phyloP scores from a whole-genome alignment of 1,140 invertebrate species.

The Metopolophium dirhodum region DNA sequence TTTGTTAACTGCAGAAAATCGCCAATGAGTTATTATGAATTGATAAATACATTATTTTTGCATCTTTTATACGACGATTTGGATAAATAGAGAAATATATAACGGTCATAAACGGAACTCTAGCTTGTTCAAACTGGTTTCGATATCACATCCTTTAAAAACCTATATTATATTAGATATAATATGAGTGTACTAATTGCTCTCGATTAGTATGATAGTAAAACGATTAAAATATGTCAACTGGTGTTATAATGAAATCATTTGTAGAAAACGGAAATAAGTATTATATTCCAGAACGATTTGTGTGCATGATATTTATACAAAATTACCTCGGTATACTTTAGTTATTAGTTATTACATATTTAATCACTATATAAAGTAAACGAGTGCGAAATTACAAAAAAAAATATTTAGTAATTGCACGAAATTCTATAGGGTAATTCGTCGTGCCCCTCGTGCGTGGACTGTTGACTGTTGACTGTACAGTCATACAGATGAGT shows the following conservation, averaged over 20 bases:
- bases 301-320: neutral
- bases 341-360: neutral
- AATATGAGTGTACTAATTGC: neutral
- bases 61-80: neutral
- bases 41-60: neutral
- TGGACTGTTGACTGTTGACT: neutral
- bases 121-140: neutral
- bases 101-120: neutral
- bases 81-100: neutral
- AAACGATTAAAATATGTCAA: slow-evolving; percentile 20
- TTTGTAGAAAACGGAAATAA: slow-evolving; percentile 16
- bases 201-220: neutral
- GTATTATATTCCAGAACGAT: neutral
- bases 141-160: neutral
- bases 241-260: slow-evolving; percentile 28
- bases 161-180: neutral
- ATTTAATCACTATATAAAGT: neutral
- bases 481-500: neutral
- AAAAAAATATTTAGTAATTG: neutral
- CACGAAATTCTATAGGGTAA: neutral
- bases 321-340: neutral
- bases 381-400: neutral
- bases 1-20: neutral
- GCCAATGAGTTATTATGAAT: neutral
- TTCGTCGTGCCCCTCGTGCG: neutral